Base-by-base conservation (phyloP, 2,888 invertebrate genomes). In the Amorpha juglandis region DNA sequence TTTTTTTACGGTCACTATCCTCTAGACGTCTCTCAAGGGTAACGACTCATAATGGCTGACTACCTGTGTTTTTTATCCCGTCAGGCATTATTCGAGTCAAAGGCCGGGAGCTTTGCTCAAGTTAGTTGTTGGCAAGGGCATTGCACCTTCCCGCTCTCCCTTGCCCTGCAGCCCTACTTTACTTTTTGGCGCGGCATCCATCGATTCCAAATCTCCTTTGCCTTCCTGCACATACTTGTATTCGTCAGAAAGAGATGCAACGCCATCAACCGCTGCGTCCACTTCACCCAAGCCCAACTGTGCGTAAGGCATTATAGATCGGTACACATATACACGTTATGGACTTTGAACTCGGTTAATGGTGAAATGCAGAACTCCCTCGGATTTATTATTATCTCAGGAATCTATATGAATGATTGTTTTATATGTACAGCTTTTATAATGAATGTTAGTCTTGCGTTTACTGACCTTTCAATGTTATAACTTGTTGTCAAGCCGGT, bases 141-240 rank as follows among this genome's bases (percentile, higher is more conserved):
- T 85, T 92, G 92, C 89, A 86, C 93, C 90, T 89, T 86, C 82
- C 84, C 87, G 88, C 85, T 90, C 91, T 91, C 92, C 92, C 91
- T 91, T 91, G 88, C 91, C 90, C 91, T 91, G 90, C 85, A 92
- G 92, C 92, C 92, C 92, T 91, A 92, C 89, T 89, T 93, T 90
- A 81, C 80, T 80, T 88, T 89, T 88, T 78, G 77, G 79, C 87
- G 87, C 77, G 76, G 90, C 83, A 89, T 84, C 82, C 81, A 81
- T 79, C 78, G 74, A 88, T 83, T 82, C 80, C 74, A 70, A 73
- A 73, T 82, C 82, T 90, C 89, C 87, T 83, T 86, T 83, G 82
- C 88, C 74, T 78, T 77, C 86, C 73, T 79, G 74, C 75, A 81
- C 76, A 73, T 79, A 73, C 72, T 80, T 78, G 81, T 82, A 75